phyloP scores from a whole-genome alignment of 1,140 invertebrate genomes.

The Scaptomyza pallida region DNA sequence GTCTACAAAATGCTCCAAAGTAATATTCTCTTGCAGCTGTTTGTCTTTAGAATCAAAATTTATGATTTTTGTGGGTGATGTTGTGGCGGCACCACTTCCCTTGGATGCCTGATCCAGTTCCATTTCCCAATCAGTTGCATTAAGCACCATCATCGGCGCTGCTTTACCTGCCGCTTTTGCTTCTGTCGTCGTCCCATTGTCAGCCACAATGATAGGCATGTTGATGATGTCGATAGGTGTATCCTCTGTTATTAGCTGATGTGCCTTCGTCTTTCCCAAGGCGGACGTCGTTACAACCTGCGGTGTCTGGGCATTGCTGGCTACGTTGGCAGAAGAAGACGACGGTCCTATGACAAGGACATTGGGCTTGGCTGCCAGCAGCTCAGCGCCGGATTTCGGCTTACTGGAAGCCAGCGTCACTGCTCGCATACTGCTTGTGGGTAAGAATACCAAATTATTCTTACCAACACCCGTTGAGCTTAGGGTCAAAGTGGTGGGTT shows the following conservation, averaged over 20 bases:
- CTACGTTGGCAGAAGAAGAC: slow-evolving; percentile 19
- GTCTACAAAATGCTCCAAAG: slow-evolving; percentile 63
- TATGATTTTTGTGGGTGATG: slow-evolving; percentile 13
- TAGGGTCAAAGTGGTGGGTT: slow-evolving; percentile 63
- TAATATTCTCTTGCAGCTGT: slow-evolving; percentile 64
- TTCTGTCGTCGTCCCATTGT: slow-evolving; percentile 47
- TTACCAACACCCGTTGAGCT: slow-evolving; percentile 61
- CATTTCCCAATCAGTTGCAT: slow-evolving; percentile 86
- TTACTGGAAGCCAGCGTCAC: slow-evolving; percentile 59
- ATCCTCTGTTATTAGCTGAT: slow-evolving; percentile 85
- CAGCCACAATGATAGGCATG: slow-evolving; percentile 81
- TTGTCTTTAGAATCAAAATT: slow-evolving; percentile 38
- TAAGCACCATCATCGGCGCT: slow-evolving; percentile 64
- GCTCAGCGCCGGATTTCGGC: slow-evolving; percentile 42
- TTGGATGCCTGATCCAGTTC: slow-evolving; percentile 85
- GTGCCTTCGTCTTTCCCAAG: slow-evolving; percentile 50
- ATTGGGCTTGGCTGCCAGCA: slow-evolving; percentile 53
- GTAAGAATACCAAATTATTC: slow-evolving; percentile 67
- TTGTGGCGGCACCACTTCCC: slow-evolving; percentile 52
- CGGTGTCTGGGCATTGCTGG: slow-evolving; percentile 17
- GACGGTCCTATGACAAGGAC: slow-evolving; percentile 67
- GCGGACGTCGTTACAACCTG: slow-evolving; percentile 19
- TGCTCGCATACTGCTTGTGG: slow-evolving; percentile 63
- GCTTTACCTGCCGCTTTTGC: slow-evolving; percentile 37
- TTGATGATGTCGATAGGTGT: slow-evolving; percentile 85